These are phyloP conservation scores for Saxidomus purpurata DNA, from an alignment of 1,140 invertebrate species.

Conservation along the genomic window DNA sequence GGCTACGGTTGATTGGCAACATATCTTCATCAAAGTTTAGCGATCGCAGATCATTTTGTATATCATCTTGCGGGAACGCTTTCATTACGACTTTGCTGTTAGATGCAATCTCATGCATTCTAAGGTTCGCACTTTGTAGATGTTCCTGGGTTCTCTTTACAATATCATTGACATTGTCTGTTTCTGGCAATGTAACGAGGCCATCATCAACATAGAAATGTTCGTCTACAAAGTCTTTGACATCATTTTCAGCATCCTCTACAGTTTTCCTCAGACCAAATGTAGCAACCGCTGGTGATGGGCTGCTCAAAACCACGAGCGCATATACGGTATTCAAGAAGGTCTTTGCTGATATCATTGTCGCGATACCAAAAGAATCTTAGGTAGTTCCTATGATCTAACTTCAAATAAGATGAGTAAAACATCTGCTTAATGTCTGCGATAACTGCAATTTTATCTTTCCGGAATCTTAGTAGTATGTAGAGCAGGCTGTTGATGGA, in stretches of 20 bases:
- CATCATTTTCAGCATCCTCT: slow-evolving; percentile 35
- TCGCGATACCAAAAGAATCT: slow-evolving; percentile 48
- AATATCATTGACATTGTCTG: background rate
- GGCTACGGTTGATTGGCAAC: slow-evolving; percentile 20
- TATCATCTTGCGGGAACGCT: slow-evolving; percentile 13
- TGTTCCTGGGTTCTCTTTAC: background rate
- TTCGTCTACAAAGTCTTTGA: background rate
- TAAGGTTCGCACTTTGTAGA: background rate
- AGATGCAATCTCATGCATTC: slow-evolving; percentile 29
- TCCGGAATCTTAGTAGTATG: slow-evolving; percentile 69
- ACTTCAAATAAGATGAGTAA: slow-evolving; percentile 30
- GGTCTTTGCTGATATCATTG: background rate
- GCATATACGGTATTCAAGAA: slow-evolving; percentile 57
- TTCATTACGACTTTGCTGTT: slow-evolving; percentile 20
- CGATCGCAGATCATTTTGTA: slow-evolving; percentile 5
- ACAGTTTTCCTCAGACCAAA: slow-evolving; percentile 26
- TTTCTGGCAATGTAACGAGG: background rate
- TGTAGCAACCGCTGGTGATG: slow-evolving; percentile 45
- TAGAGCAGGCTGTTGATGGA: slow-evolving; percentile 78
- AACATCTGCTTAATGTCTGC: slow-evolving; percentile 68
- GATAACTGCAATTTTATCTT: slow-evolving; percentile 44
- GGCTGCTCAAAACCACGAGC: slow-evolving; percentile 44
- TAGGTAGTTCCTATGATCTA: slow-evolving; percentile 34
- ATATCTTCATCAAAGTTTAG: background rate
- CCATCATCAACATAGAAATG: slow-evolving; percentile 48